These are phyloP conservation scores for Trichomalopsis sarcophagae DNA, from an alignment of 1,140 invertebrate genomes.

Conservation along the genomic window DNA sequence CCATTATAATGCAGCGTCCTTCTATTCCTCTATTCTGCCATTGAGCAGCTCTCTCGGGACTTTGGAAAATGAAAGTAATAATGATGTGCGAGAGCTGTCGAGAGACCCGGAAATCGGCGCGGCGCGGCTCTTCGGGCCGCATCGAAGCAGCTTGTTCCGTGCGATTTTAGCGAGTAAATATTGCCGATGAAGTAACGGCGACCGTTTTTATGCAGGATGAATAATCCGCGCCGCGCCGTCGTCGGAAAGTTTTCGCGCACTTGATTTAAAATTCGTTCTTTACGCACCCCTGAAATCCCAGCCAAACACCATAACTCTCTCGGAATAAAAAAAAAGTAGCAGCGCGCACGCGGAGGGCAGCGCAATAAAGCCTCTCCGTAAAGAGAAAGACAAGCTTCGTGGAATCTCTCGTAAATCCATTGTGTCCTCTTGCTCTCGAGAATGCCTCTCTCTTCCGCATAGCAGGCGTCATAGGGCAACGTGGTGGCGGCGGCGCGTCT, in stretches of 20 bases:
- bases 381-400: neutral
- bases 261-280: too few species aligned
- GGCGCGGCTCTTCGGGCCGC: neutral
- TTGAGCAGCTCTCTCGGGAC: constrained; percentile 1
- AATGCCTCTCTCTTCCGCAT: neutral
- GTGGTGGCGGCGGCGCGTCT: neutral
- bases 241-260: too few species aligned
- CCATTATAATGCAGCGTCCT: constrained; percentile 10
- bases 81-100: neutral
- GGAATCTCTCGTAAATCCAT: constrained; percentile 1
- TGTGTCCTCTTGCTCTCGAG: neutral
- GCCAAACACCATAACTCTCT: too few species aligned
- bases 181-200: too few species aligned
- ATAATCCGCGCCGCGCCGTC: too few species aligned
- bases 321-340: neutral
- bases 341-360: neutral
- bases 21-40: neutral
- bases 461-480: neutral
- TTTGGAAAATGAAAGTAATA: constrained; percentile 37
- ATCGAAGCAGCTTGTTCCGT: too few species aligned
- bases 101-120: neutral
- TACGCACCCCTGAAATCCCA: too few species aligned
- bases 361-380: neutral
- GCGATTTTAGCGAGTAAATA: too few species aligned
- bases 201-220: too few species aligned